Conservation (phyloP, 2,888 invertebrate genomes). For the Patella ulyssiponensis region DNA sequence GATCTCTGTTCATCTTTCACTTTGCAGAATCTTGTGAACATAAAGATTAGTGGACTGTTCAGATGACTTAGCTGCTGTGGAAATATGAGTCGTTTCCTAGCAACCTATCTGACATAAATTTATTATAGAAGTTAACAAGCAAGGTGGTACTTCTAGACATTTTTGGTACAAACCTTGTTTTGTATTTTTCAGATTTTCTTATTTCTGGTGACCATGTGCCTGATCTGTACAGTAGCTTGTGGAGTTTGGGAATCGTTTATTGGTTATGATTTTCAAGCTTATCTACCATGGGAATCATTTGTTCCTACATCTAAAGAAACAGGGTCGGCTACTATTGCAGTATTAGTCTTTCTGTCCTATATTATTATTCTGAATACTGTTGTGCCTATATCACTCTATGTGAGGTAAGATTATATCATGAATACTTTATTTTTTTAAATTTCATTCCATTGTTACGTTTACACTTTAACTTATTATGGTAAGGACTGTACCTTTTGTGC, state of each 20-base stretch:
- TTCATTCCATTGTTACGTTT: too few species aligned
- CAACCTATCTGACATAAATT: too few species aligned
- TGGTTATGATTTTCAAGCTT: constrained; percentile 76
- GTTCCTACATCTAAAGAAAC: constrained; percentile 78
- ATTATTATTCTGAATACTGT: constrained; percentile 99
- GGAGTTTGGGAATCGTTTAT: constrained; percentile 97
- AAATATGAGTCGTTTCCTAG: too few species aligned
- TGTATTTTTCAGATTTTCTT: constrained; percentile 89
- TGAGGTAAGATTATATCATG: constrained; percentile 79
- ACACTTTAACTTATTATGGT: not conserved
- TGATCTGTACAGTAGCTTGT: constrained; percentile 97
- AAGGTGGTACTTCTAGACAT: too few species aligned
- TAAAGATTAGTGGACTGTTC: too few species aligned
- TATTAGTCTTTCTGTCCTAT: constrained; percentile 98
- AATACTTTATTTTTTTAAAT: too few species aligned
- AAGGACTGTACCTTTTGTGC: not conserved
- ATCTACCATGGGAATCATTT: constrained; percentile 94
- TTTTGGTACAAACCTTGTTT: not conserved
- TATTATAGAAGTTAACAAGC: too few species aligned
- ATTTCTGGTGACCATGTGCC: constrained; percentile 96
- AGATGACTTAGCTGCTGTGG: too few species aligned
- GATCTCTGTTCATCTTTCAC: too few species aligned
- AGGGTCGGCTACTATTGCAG: constrained; percentile 84
- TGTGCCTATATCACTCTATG: constrained; percentile 99
- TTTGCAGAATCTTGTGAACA: too few species aligned